Percentiles rank a stretch among this genome's conserved stretches.
Evolutionary conservation across 2,888 invertebrate genomes (phyloP).

Genomic region (Nineta flava): DNA sequence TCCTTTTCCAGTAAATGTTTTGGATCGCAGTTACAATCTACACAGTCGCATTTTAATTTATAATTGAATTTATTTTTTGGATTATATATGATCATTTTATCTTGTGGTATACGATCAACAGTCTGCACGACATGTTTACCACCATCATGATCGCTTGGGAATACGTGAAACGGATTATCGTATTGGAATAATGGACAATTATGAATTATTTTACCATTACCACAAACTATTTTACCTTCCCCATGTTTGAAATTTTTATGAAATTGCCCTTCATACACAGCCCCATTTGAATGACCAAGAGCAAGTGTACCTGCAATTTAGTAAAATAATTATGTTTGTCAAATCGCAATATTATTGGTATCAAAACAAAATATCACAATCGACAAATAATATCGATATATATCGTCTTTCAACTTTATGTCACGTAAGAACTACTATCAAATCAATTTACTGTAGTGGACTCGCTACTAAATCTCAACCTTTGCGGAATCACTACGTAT

Average conservation of each 20-base stretch:
- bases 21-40: background rate
- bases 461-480: no score
- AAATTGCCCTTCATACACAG: constrained; percentile 38
- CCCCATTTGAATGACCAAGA: constrained; percentile 36
- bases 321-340: background rate
- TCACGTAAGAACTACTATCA: no score
- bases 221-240: constrained; percentile 34
- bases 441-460: no score
- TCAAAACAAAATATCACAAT: no score
- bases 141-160: constrained; percentile 19
- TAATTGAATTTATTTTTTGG: constrained; percentile 16
- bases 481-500: no score
- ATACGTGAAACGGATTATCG: constrained; percentile 28
- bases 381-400: no score
- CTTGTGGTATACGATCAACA: constrained; percentile 8
- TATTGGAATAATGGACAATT: constrained; percentile 33
- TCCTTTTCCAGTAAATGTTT: background rate
- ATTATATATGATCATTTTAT: constrained; percentile 9
- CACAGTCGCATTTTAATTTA: no score
- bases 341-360: no score
- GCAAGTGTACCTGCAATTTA: constrained; percentile 25
- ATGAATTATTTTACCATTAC: constrained; percentile 34
- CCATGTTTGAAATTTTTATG: constrained; percentile 39
- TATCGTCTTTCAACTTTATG: no score
- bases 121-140: constrained; percentile 27